These are phyloP conservation scores for Agrotis clavis DNA, from an alignment of 2,888 invertebrate species.

Conservation along the genomic window DNA sequence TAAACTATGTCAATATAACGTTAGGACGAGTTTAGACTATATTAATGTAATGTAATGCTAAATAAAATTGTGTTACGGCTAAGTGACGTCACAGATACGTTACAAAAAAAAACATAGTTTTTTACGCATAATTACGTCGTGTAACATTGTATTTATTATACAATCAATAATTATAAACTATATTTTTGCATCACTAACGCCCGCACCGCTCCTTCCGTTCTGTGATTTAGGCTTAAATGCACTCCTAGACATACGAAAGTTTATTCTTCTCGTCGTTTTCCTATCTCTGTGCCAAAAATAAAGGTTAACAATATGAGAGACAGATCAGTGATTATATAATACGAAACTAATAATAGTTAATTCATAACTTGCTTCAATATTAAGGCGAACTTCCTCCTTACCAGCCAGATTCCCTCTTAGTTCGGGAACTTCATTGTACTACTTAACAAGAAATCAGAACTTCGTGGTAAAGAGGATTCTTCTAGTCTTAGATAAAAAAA, in stretches of 20 bases:
- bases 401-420: conserved; percentile 19
- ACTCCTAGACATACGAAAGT: conserved; percentile 76
- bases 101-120: conserved; percentile 74
- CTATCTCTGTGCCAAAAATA: conserved; percentile 87
- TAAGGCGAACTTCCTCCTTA: conserved; percentile 45
- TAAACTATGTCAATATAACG: conserved; percentile 81
- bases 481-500: conserved; percentile 74
- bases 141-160: conserved; percentile 67
- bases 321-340: conserved; percentile 72
- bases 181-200: conserved; percentile 88
- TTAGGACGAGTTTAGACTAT: conserved; percentile 72
- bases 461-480: conserved; percentile 54
- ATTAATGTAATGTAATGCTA: conserved; percentile 69
- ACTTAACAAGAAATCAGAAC: conserved; percentile 30
- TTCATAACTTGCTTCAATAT: conserved; percentile 59
- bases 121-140: conserved; percentile 77
- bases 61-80: conserved; percentile 72
- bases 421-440: conserved; percentile 27
- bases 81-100: conserved; percentile 61
- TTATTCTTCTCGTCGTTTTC: conserved; percentile 76
- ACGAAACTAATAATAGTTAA: conserved; percentile 55
- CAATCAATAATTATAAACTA: conserved; percentile 70
- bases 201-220: conserved; percentile 87
- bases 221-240: conserved; percentile 88
- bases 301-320: conserved; percentile 72